Base-by-base conservation (phyloP, 2,113 vertebrate species). In the Sturnus vulgaris region DNA sequence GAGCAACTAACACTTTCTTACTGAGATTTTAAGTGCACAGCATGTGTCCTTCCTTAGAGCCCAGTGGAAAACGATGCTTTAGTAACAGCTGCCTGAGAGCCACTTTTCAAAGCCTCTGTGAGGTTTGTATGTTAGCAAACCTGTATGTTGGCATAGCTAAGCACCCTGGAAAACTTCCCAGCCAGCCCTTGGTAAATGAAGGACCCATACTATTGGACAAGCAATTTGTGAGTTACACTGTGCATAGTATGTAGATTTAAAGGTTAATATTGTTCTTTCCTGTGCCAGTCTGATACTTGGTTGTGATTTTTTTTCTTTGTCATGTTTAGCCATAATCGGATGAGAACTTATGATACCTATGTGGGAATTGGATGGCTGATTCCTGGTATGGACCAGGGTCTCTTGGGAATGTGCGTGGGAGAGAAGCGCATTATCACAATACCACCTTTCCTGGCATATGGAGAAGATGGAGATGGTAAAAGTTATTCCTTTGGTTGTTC, bases 291-390 rank as follows among this genome's bases (percentile, higher is more conserved):
- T 82, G 33, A 46, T 25, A 9, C 44, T 33, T 68, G 44, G 13
- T 50, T 80, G 13, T 64, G 60, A 5, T 22, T 20, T 37, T 21
- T 27, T 24, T 57, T 5, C 25, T 28, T 15, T 35, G 53, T 12
- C 5, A 2, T 79, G 92, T 93, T 83, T 80, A 99, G 99, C 96
- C 99, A 99, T 92, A 99, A 99, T 82, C 98, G 99, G 44, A 99
- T 99, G 98, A 98, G 98, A 39, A 99, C 99, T 7, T 99, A 99
- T 0, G 99, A 99, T 94, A 99, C 99, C 0, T 99, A 99, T 2
- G 99, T 99, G 50, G 99, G 99, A 28, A 99, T 99, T 39, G 99
- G 99, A 19, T 99, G 99, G 99, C 98, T 99, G 92, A 99, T 99
- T 42, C 98, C 99, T 4, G 99, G 99, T 12, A 99, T 99, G 99